Conservation (phyloP, 2,888 invertebrate species). For the Lithophane leautieri region DNA sequence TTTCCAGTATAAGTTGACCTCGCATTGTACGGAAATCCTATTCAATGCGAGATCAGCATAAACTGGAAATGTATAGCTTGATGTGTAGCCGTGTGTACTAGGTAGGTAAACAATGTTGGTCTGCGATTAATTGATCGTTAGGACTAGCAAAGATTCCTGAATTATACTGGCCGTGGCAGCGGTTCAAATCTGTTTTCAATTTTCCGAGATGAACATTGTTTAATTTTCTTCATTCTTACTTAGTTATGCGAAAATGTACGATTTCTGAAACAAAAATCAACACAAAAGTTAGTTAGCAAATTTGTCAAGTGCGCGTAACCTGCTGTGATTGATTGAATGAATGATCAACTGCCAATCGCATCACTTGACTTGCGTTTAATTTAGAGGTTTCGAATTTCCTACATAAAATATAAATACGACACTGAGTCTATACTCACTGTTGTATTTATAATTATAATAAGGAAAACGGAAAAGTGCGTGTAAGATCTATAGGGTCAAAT, state of each 20-base stretch:
- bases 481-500: no score
- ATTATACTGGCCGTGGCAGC: not conserved
- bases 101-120: not conserved
- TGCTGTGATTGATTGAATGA: not conserved
- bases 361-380: not conserved
- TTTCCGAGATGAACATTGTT: not conserved
- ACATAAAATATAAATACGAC: no score
- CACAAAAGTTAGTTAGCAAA: not conserved
- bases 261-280: not conserved
- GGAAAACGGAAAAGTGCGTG: no score
- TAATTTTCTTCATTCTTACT: not conserved
- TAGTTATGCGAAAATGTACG: not conserved
- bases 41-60: no score
- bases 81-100: no score
- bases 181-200: not conserved
- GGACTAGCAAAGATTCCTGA: not conserved
- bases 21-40: no score
- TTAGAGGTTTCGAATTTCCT: not conserved
- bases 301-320: not conserved
- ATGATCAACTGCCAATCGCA: not conserved
- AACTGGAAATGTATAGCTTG: no score
- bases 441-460: not conserved
- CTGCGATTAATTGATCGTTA: slow-evolving; percentile 11
- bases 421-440: no score
- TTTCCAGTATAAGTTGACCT: no score